phyloP scores from a whole-genome alignment of 2,113 vertebrate genomes.

The Elephantulus edwardii region DNA sequence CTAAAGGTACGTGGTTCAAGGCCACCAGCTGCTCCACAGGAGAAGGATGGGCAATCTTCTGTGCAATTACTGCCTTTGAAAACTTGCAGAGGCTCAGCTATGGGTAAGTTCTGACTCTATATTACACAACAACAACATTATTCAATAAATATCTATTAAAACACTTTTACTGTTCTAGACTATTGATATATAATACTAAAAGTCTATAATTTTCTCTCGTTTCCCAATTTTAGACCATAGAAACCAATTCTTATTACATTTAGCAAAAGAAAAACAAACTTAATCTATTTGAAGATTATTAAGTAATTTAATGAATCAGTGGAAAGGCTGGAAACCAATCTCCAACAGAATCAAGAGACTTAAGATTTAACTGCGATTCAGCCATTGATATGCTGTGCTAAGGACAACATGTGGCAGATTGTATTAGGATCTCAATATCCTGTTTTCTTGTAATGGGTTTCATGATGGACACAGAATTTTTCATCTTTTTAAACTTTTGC shows the following conservation, averaged over 20 bases:
- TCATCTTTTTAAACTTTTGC: not conserved
- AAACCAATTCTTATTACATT: not conserved
- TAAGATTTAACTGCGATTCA: not conserved
- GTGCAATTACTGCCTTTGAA: too few species aligned
- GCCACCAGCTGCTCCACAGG: too few species aligned
- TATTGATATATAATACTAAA: not conserved
- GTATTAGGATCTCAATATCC: not conserved
- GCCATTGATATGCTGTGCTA: not conserved
- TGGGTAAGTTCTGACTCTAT: too few species aligned
- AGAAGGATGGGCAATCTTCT: too few species aligned
- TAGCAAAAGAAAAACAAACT: not conserved
- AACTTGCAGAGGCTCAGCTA: too few species aligned
- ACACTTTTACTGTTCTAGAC: not conserved
- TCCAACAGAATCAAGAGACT: not conserved
- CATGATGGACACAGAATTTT: not conserved
- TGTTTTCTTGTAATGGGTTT: not conserved
- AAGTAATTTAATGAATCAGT: not conserved
- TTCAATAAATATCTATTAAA: not conserved
- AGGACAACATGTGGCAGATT: not conserved
- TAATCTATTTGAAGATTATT: not conserved
- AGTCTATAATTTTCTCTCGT: not conserved
- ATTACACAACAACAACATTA: too few species aligned
- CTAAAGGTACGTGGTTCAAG: too few species aligned
- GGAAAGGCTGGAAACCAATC: not conserved
- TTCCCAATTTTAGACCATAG: not conserved